Evolutionary conservation across 2,888 invertebrate species (phyloP).

Genomic region (Abrostola triplasia): DNA sequence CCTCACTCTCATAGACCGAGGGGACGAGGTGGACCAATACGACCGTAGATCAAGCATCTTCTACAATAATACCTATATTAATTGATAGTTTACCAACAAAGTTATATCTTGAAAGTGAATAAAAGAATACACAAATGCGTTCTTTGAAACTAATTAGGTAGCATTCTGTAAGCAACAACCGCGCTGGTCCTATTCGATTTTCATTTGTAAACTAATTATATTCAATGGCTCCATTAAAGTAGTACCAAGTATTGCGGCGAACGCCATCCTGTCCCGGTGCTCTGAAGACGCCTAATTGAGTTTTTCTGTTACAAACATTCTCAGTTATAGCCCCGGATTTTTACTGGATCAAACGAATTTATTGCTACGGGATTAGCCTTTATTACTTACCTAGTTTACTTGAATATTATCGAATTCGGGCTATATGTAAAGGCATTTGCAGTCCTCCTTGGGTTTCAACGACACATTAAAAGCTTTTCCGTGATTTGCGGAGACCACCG

Average conservation of each 20-base stretch:
- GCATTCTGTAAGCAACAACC: slow-evolving; percentile 4
- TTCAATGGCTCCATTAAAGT: slow-evolving; percentile 15
- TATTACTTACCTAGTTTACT: slow-evolving; percentile 4
- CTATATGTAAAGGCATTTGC: not conserved
- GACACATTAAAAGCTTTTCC: too few species aligned
- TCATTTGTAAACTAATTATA: slow-evolving; percentile 35
- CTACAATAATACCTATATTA: too few species aligned
- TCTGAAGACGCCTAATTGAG: slow-evolving; percentile 33
- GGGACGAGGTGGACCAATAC: too few species aligned
- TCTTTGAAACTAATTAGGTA: slow-evolving; percentile 7
- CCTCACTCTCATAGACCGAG: too few species aligned
- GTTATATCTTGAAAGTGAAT: too few species aligned
- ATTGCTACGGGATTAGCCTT: not conserved
- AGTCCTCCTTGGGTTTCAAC: not conserved
- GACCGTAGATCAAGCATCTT: too few species aligned
- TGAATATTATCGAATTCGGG: not conserved
- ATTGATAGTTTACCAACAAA: too few species aligned
- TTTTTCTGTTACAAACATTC: slow-evolving; percentile 32
- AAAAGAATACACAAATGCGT: not conserved
- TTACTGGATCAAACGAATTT: slow-evolving; percentile 4
- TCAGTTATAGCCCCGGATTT: slow-evolving; percentile 20
- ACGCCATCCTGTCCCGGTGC: slow-evolving; percentile 11
- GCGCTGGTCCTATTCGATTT: slow-evolving; percentile 7
- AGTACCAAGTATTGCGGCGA: slow-evolving; percentile 19
- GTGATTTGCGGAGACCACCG: too few species aligned